Conservation (phyloP, 2,113 vertebrate species). For the Mustela nigripes region DNA sequence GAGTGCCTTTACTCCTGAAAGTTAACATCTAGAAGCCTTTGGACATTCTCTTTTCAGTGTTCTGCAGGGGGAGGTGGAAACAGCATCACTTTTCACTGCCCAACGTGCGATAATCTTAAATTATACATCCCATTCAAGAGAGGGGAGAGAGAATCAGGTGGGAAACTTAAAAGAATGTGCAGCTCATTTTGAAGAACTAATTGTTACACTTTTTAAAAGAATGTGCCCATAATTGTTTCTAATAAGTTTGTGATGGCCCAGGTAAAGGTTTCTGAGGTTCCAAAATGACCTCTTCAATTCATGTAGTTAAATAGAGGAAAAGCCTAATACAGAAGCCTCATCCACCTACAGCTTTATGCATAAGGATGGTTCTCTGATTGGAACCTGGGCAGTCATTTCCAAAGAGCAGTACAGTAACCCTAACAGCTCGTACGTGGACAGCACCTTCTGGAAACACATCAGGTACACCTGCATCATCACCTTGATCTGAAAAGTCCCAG, state of each 20-base stretch:
- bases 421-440: background rate
- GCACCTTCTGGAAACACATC: background rate
- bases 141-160: background rate
- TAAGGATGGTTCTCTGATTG: background rate
- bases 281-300: background rate
- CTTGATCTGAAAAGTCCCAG: background rate
- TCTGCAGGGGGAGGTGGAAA: background rate
- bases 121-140: slow-evolving; percentile 19
- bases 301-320: background rate
- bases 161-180: slow-evolving; percentile 44
- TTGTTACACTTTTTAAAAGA: slow-evolving; percentile 61
- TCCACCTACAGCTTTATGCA: background rate
- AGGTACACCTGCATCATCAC: rapidly evolving
- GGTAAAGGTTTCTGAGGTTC: background rate
- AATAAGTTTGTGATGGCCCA: background rate
- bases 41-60: background rate
- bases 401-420: background rate
- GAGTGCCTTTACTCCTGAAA: slow-evolving; percentile 23
- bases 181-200: slow-evolving; percentile 30
- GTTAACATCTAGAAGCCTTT: slow-evolving; percentile 16
- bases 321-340: background rate
- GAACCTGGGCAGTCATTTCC: background rate
- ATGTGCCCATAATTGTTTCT: background rate
- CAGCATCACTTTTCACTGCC: background rate
- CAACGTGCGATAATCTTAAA: background rate